Base-by-base conservation (phyloP, 2,888 invertebrate genomes). In the Synanthedon formicaeformis region DNA sequence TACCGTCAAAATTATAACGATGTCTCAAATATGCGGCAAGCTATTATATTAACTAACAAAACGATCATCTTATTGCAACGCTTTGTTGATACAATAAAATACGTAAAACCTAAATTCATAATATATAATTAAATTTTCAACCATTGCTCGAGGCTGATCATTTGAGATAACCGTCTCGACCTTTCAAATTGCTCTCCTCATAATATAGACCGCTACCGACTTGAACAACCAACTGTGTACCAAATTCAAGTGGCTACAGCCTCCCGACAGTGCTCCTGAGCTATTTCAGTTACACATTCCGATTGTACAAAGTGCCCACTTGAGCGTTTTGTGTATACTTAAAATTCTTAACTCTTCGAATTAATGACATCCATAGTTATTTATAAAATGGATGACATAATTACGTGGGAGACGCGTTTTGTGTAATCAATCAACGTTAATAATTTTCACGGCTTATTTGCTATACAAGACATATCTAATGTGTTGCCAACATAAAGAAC, bases 261-360 rank as follows among this genome's bases (percentile, higher is more conserved):
- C 56, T 63, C 34, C 34, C 34, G 34, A 34, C 34, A 34, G 34
- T 10, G 34, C 34, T 34, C 60, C 57, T 54, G 56, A 73, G 67
- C 62, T 78, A 75, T 76, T 78, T 79, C 75, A 75, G 75, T 72
- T 54, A 73, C 66, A 63, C 61, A 63, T 71, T 68, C 57, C 67
- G 73, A 67, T 63, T 66, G 60, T 71, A 40, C 51, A 59, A 69
- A 72, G 71, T 72, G 64, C 60, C 60, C 60, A 68, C 73, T 78
- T 63, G 66, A 75, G 62, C 54, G 58, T 67, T 73, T 73, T 65
- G 70, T 66, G 67, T 65, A 56, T 55, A 66, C 66, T 70, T 62
- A 62, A 69, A 66, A 68, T 61, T 64, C 50, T 51, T 54, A 64
- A 63, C 61, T 60, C 61, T 57, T 59, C 62, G 60, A 58, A 62